These are phyloP conservation scores for Microctenopoma stevenorrisi DNA, from an alignment of 2,797 vertebrate species.

Conservation along the genomic window DNA sequence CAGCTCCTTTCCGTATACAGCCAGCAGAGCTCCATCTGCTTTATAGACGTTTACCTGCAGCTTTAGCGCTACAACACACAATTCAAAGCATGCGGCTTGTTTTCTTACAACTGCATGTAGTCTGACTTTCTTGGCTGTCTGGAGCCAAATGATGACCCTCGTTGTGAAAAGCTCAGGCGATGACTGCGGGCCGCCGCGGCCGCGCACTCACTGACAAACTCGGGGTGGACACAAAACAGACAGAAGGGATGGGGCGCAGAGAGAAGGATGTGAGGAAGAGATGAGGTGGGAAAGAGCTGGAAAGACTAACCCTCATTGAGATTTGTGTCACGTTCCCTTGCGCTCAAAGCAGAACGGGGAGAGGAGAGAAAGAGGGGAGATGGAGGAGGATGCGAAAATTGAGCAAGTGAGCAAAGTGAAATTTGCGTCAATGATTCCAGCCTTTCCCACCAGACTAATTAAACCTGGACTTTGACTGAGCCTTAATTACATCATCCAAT, in stretches of 20 bases:
- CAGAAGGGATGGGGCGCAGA: neutral
- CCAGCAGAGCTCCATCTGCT: constrained; percentile 11
- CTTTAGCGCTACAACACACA: neutral
- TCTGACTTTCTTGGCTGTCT: neutral
- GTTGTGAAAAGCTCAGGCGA: constrained; percentile 8
- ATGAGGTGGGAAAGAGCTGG: constrained; percentile 27
- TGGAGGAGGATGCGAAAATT: constrained; percentile 18
- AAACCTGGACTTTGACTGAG: constrained; percentile 77
- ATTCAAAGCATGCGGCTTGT: constrained; percentile 8
- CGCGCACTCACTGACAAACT: constrained; percentile 4
- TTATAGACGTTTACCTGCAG: constrained; percentile 33
- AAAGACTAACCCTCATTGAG: constrained; percentile 54
- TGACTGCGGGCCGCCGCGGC: neutral
- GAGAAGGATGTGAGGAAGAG: constrained; percentile 17
- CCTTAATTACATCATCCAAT: constrained; percentile 81
- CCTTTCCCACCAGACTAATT: constrained; percentile 77
- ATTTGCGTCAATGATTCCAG: constrained; percentile 51
- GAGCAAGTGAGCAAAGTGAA: constrained; percentile 26
- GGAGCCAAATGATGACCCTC: constrained; percentile 13
- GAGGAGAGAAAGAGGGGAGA: constrained; percentile 17
- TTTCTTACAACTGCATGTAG: constrained; percentile 8
- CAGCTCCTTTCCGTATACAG: neutral
- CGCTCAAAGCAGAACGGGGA: constrained; percentile 42
- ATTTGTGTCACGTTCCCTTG: constrained; percentile 71
- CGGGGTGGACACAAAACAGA: constrained; percentile 8